Base-by-base conservation (phyloP, 2,113 vertebrate species). In the Apaloderma vittatum region DNA sequence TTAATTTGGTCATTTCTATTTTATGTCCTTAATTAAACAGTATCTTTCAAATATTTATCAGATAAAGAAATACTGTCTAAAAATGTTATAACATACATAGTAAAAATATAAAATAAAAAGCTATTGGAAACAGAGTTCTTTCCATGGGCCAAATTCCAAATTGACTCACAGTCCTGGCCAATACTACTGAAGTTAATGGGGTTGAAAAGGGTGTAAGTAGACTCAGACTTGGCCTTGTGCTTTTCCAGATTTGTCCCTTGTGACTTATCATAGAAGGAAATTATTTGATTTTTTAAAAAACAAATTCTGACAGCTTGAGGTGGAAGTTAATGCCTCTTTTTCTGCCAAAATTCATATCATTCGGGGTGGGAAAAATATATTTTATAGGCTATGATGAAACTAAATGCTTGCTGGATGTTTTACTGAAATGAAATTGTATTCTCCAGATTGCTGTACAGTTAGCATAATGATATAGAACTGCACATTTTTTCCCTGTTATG, bases 341-440 rank as follows among this genome's bases (percentile, higher is more conserved):
- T 66, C 52, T 92, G 96, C 90, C 96, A 97, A 92, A 96, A 92
- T 78, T 84, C 30, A 61, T 78, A 37, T 65, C 92, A 92, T 91
- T 90, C 52, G 10, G 15, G 30, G 61, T 87, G 51, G 73, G 92
- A 96, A 96, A 94, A 78, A 52, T 72, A 78, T 61, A 88, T 23
- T 96, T 97, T 72, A 81, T 87, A 58, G 55, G 59, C 46, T 75
- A 65, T 89, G 68, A 96, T 88, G 73, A 91, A 96, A 81, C 52
- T 88, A 88, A 95, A 36, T 92, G 40, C 40, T 89, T 18, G 81
- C 52, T 93, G 61, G 27, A 81, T 93, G 76, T 74, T 89, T 81
- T 61, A 81, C 17, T 81, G 65, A 93, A 95, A 93, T 75, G 48
- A 29, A 93, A 71, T 81, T 78, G 6, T 95, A 75, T 83, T 94